phyloP scores from a whole-genome alignment of 2,797 vertebrate species.

The Pseudochromis fuscus region DNA sequence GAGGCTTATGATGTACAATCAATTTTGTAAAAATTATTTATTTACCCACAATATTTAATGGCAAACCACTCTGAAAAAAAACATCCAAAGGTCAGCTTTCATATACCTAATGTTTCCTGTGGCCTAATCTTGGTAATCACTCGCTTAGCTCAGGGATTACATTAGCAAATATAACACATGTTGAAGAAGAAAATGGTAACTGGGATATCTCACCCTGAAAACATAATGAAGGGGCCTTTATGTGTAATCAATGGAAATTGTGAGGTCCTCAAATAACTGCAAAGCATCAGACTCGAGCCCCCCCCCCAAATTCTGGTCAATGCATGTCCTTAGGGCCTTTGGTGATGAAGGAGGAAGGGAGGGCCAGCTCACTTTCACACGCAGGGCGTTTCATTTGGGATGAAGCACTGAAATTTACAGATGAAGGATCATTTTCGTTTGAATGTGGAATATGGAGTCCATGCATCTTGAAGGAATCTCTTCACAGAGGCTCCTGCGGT shows the following conservation, averaged over 20 bases:
- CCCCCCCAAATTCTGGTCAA: conserved; percentile 44
- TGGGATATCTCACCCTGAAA: conserved; percentile 39
- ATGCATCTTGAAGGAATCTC: conserved; percentile 64
- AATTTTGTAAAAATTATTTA: conserved; percentile 37
- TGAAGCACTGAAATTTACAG: conserved; percentile 58
- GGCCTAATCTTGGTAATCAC: neutral
- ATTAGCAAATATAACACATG: conserved; percentile 6
- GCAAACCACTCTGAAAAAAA: conserved; percentile 9
- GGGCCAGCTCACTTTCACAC: conserved; percentile 62
- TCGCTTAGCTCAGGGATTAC: neutral
- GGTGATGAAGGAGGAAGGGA: conserved; percentile 46
- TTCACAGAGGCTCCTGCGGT: conserved; percentile 42
- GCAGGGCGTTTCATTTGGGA: conserved; percentile 65
- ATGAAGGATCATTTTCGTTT: conserved; percentile 71
- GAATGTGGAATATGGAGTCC: conserved; percentile 44
- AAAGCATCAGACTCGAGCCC: conserved; percentile 55
- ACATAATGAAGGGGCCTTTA: conserved; percentile 62
- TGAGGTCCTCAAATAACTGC: conserved; percentile 69
- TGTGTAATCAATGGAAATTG: conserved; percentile 81
- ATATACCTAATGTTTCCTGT: conserved; percentile 3
- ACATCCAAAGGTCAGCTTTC: conserved; percentile 6
- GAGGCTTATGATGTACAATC: conserved; percentile 35
- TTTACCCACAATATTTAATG: conserved; percentile 27
- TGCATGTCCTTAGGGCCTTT: conserved; percentile 75
- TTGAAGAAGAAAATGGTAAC: conserved; percentile 17